Conservation (phyloP, 2,113 vertebrate genomes). For the Apus apus region DNA sequence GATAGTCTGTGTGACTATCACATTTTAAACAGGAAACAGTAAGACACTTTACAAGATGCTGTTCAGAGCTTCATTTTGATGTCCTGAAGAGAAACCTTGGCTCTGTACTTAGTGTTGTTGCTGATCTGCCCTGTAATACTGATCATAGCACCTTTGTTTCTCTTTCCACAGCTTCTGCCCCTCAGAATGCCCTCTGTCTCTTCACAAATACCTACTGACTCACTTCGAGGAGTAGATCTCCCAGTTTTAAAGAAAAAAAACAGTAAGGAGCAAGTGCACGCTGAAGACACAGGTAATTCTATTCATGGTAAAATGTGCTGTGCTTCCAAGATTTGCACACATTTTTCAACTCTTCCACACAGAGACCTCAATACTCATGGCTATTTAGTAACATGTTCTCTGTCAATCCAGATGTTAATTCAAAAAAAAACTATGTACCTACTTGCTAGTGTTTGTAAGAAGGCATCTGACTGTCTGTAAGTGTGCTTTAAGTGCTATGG, state of each 20-base stretch:
- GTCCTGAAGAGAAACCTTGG: background rate
- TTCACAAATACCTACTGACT: background rate
- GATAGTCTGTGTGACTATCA: background rate
- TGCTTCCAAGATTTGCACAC: background rate
- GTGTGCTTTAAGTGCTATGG: background rate
- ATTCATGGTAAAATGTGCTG: background rate
- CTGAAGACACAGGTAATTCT: background rate
- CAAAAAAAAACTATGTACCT: background rate
- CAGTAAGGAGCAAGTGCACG: background rate
- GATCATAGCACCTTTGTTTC: background rate
- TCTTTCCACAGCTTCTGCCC: background rate
- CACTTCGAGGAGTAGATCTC: background rate
- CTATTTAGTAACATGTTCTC: background rate
- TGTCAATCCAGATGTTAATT: background rate
- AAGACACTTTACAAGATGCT: background rate
- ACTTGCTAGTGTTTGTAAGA: background rate
- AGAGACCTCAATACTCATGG: background rate
- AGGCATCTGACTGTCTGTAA: background rate
- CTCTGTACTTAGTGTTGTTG: background rate
- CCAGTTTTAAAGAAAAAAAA: background rate
- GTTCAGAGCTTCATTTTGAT: background rate
- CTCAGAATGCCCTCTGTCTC: background rate
- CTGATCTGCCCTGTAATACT: background rate
- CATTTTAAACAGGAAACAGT: background rate
- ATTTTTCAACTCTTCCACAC: background rate